These are phyloP conservation scores for Ceratotherium simum DNA, from an alignment of 2,113 vertebrate genomes.

Conservation along the genomic window DNA sequence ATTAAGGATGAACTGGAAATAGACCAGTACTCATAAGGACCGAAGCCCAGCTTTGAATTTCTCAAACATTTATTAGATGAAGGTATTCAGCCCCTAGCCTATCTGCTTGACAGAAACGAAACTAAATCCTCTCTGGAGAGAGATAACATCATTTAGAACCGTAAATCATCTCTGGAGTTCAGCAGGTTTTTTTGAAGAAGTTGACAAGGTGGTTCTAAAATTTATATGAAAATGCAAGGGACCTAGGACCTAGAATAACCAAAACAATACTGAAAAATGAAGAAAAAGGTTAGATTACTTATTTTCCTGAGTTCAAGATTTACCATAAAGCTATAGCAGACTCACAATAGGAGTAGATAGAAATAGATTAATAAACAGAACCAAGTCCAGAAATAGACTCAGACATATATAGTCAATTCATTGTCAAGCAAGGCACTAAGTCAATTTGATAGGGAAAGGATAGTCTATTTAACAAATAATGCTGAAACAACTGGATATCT, in stretches of 20 bases:
- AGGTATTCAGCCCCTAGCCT: not conserved
- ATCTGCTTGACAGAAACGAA: not conserved
- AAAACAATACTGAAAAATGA: not conserved
- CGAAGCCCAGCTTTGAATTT: not conserved
- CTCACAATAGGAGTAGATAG: not conserved
- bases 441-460: not conserved
- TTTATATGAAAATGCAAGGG: not conserved
- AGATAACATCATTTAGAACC: not conserved
- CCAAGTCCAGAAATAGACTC: not conserved
- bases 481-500: not conserved
- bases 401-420: not conserved
- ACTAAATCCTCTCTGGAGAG: not conserved
- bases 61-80: not conserved
- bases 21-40: not conserved
- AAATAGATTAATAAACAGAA: not conserved
- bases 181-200: not conserved
- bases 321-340: not conserved
- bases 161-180: not conserved
- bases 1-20: not conserved
- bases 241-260: not conserved
- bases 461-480: slow-evolving; percentile 18
- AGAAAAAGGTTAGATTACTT: not conserved
- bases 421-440: not conserved
- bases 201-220: not conserved
- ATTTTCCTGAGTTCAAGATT: not conserved